A percentile compares a stretch with the other conserved stretches of the same genome.
Conservation (phyloP, 2,113 vertebrate genomes). For the Camelus bactrianus region DNA sequence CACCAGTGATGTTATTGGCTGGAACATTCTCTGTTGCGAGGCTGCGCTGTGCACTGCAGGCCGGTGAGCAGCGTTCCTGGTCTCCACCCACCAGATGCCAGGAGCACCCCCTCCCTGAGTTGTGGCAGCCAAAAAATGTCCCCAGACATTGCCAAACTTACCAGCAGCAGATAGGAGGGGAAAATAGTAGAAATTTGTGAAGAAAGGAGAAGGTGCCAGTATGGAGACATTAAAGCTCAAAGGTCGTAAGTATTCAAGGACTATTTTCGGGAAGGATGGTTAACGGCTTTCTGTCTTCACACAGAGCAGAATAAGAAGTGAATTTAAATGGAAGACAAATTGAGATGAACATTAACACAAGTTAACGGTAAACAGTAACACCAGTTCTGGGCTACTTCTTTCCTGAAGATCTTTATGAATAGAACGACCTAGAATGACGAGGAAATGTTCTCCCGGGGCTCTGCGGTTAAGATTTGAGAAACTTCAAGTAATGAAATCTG, state of each 20-base stretch:
- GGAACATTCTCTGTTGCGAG: neutral
- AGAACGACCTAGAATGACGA: neutral
- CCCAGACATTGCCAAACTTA: neutral
- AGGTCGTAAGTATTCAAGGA: neutral
- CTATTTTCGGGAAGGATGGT: neutral
- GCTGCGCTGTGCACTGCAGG: too few relatives aligned
- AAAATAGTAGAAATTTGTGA: neutral
- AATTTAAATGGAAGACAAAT: neutral
- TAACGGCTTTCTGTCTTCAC: neutral
- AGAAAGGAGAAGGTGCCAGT: neutral
- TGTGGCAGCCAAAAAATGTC: neutral
- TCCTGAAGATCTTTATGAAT: neutral
- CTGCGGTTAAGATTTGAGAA: neutral
- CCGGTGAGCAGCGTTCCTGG: neutral
- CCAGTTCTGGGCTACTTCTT: neutral
- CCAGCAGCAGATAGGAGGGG: neutral
- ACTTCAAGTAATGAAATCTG: slow-evolving; percentile 11
- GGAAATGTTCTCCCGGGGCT: neutral
- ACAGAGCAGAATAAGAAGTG: neutral
- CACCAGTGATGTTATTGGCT: neutral
- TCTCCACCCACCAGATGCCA: neutral
- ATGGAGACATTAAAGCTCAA: neutral
- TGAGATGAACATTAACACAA: neutral
- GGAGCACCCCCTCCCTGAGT: neutral
- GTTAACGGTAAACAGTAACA: too few relatives aligned